Base-by-base conservation (phyloP, 2,797 vertebrate species). In the Myotis pilosus region DNA sequence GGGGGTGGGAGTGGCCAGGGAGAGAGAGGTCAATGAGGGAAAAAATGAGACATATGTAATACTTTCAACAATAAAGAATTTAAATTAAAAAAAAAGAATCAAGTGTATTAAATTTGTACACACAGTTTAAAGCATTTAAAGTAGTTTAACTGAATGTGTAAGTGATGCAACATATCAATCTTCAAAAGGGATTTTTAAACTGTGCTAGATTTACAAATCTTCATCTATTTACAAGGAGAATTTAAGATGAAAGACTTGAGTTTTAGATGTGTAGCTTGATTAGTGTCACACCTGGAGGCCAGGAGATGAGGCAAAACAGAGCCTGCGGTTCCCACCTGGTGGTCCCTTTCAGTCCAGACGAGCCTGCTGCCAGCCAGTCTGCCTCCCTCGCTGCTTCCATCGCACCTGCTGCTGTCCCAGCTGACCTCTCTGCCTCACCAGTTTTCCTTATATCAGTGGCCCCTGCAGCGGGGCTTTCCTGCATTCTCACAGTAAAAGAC, bases 131-230 rank as follows among this genome's bases (percentile, higher is more conserved):
- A 89, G 68, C 44, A 22, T 79, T 74, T 72, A 38, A 78, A 89
- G 33, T 5, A 57, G 47, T 11, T 91, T 68, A 86, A 49, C 49
- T 25, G 30, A 85, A 86, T 76, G 81, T 76, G 16, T 75, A 84
- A 95, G 30, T 55, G 19, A 49, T 38, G 15, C 11, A 80, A 60
- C 57, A 38, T 75, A 53, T 38, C 79, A 57, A 60, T 76, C 41
- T 94, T 91, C 8, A 75, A n/a, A 87, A 93, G 28, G 33, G 36
- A 72, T 68, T 85, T 80, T 81, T 76, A n/a, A 60, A 60, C 89
- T 89, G 5, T 79, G 23, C 6, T n/a, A 72, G 51, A 83, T 55
- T 83, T 49, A 23, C 2, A 83, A 64, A 55, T 66, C 6, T 62
- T 25, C 66, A 47, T 33, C 20, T 87, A n/a, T 53, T n/a, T 71